Conservation (phyloP, 2,113 vertebrate species). For the Podarcis raffonei region DNA sequence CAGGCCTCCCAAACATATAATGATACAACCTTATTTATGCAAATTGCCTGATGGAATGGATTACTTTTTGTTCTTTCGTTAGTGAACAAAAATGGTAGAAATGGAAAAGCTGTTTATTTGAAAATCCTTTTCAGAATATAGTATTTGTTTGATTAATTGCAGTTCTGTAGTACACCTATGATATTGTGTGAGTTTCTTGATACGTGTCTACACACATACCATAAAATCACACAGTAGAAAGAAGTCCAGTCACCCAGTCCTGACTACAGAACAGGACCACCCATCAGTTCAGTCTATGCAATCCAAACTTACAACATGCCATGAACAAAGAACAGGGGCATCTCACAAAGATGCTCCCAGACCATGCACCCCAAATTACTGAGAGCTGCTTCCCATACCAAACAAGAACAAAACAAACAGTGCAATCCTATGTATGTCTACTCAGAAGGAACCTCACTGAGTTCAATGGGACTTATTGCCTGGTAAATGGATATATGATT, state of each 20-base stretch:
- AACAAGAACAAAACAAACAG: not conserved
- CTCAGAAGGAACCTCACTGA: not conserved
- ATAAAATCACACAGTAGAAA: not conserved
- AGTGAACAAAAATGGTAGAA: not conserved
- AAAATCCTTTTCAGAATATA: not conserved
- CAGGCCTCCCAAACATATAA: not conserved
- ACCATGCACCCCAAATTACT: not conserved
- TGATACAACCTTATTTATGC: not conserved
- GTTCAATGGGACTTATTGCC: not conserved
- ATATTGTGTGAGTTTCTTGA: not conserved
- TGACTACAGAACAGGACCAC: not conserved
- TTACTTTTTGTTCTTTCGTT: not conserved
- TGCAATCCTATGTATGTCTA: not conserved
- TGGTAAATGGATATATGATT: not conserved
- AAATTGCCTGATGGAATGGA: not conserved
- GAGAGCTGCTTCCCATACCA: not conserved
- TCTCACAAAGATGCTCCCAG: not conserved
- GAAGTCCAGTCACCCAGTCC: not conserved
- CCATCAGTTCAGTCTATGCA: not conserved
- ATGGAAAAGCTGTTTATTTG: not conserved
- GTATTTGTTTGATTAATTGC: not conserved
- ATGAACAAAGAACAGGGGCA: not conserved
- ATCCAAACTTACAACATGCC: not conserved
- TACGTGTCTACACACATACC: not conserved
- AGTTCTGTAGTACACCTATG: not conserved